phyloP scores from a whole-genome alignment of 2,888 invertebrate genomes.

The Ephialtes manifestator region DNA sequence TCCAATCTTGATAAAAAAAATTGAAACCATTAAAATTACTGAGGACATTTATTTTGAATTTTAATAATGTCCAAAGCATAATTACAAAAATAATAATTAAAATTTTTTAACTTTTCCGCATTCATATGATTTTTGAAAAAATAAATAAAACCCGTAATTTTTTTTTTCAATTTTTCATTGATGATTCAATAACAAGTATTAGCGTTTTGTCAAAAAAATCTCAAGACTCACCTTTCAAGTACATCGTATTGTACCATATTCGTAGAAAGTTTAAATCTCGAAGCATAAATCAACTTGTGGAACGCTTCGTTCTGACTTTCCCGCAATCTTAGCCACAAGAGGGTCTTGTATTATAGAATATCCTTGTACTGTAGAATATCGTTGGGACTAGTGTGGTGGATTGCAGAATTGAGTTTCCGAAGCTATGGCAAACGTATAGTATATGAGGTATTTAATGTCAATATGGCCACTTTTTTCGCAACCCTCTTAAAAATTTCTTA shows the following conservation, averaged over 20 bases:
- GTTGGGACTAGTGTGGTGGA: constrained; percentile 21
- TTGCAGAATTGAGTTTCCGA: constrained; percentile 23
- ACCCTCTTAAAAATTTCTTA: too few species aligned
- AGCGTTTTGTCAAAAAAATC: too few species aligned
- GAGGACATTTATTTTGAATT: too few species aligned
- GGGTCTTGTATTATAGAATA: constrained; percentile 21
- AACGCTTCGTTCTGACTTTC: constrained; percentile 34
- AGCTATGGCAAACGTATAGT: not conserved
- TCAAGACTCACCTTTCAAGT: not conserved
- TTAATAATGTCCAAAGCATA: too few species aligned
- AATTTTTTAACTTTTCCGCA: too few species aligned
- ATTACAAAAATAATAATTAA: too few species aligned
- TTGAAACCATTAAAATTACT: too few species aligned
- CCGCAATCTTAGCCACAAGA: constrained; percentile 23
- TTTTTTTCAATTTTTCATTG: too few species aligned
- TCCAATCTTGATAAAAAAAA: too few species aligned
- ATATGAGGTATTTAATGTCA: not conserved
- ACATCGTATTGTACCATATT: not conserved
- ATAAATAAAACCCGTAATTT: too few species aligned
- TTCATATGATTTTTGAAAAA: too few species aligned
- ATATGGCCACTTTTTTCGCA: too few species aligned
- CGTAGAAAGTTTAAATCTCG: constrained; percentile 15
- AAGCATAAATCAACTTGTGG: constrained; percentile 36
- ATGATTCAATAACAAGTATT: not conserved
- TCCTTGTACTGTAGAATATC: constrained; percentile 27